Base-by-base conservation (phyloP, 2,888 invertebrate genomes). In the Horisme vitalbata region DNA sequence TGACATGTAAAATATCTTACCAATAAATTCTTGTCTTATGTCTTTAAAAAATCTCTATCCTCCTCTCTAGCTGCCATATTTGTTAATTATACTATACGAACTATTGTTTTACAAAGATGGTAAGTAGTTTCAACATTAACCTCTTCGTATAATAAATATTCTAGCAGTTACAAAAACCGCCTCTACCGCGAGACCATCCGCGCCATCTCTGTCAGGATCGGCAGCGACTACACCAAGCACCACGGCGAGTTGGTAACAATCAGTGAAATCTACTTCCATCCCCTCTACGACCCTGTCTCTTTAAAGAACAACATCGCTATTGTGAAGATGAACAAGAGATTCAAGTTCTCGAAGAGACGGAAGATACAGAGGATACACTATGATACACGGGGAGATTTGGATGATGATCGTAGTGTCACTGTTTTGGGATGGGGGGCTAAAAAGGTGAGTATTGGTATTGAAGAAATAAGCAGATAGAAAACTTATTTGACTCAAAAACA, bases 341-440 rank as follows among this genome's bases (percentile, higher is more conserved):
- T 57, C 2, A 39, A 43, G 18, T 53, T 57, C 24, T 35, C 38
- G 5, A 58, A 47, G 13, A 61, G 61, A 11, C 53, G 41, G 2
- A 70, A 50, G 43, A 61, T 73, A 2, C 59, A 62, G 32, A 61
- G 70, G 13, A 70, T 79, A 2, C 7, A 51, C 14, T 61, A 62
- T 39, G 68, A 71, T 37, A 59, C 20, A 5, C 49, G 35, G 4
- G 21, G 52, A 0, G 15, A 26, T 8, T 37, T 63, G 14, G 9
- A 45, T 1, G 31, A 34, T 3, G 49, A 24, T 21, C 43, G 55
- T 3, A 36, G 44, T 4, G 46, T 78, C 11, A 43, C 55, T 5
- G 56, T 75, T 20, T 34, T 80, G 3, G 80, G 80, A 9, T 80
- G 79, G 80, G 79, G 75, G 1, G 58, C 59, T 2, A 63, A 38